A percentile compares a stretch with the other conserved stretches of the same genome.
phyloP scores from a whole-genome alignment of 2,797 vertebrate genomes.

The Paratrypauchen microcephalus region DNA sequence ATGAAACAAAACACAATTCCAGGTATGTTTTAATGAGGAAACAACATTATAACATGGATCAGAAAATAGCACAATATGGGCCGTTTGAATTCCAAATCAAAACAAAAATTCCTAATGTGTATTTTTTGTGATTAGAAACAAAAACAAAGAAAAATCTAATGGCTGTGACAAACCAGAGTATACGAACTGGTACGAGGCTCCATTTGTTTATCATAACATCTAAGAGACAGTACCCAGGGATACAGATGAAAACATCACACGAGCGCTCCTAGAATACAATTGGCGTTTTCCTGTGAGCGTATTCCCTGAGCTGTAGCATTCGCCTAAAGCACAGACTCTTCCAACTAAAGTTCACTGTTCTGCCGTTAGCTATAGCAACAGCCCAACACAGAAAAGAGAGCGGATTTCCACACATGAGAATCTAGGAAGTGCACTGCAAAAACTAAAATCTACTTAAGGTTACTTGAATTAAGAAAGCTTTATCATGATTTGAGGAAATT shows the following conservation, averaged over 20 bases:
- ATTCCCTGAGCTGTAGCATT: not conserved
- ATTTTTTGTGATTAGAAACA: not conserved
- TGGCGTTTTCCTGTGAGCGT: not conserved
- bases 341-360: not conserved
- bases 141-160: not conserved
- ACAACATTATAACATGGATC: too few species aligned
- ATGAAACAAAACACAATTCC: too few species aligned
- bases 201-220: constrained; percentile 1
- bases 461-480: too few species aligned
- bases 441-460: too few species aligned
- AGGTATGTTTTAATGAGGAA: too few species aligned
- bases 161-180: not conserved
- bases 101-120: not conserved
- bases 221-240: constrained; percentile 10
- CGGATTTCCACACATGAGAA: constrained; percentile 29
- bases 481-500: too few species aligned
- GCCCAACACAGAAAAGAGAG: constrained; percentile 8
- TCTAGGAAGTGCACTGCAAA: constrained; percentile 32
- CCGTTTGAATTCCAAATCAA: not conserved
- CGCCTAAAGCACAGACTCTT: not conserved
- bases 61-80: too few species aligned
- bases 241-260: constrained; percentile 2
- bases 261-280: not conserved
- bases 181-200: not conserved
- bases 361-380: constrained; percentile 7